phyloP scores from a whole-genome alignment of 1,140 invertebrate genomes.

The Drosophila miranda region DNA sequence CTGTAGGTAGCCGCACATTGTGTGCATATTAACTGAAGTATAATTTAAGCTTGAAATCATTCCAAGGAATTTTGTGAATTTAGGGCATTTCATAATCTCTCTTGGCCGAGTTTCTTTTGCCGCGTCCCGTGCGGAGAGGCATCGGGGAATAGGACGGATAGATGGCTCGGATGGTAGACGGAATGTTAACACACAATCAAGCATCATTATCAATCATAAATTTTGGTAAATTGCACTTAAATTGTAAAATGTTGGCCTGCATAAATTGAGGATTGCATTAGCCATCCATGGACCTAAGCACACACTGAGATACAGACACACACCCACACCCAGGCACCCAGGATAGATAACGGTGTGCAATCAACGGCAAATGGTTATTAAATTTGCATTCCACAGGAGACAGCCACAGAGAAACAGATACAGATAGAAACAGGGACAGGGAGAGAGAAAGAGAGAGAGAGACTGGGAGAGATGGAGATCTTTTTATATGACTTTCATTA shows the following conservation, averaged over 20 bases:
- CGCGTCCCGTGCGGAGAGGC: background rate
- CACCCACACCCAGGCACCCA: conserved; percentile 8
- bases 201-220: conserved; percentile 57
- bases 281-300: conserved; percentile 18
- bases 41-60: conserved; percentile 16
- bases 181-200: conserved; percentile 50
- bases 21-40: conserved; percentile 1
- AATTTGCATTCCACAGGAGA: conserved; percentile 47
- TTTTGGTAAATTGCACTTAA: conserved; percentile 59
- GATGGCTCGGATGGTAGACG: conserved; percentile 4
- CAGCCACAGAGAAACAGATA: background rate
- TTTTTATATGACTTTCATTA: conserved; percentile 64
- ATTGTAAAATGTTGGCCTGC: conserved; percentile 44
- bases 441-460: conserved; percentile 7
- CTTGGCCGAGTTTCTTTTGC: conserved; percentile 28
- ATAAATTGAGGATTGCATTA: conserved; percentile 53
- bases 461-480: conserved; percentile 2
- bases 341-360: conserved; percentile 42
- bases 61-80: conserved; percentile 19
- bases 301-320: background rate
- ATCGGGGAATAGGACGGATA: background rate
- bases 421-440: background rate
- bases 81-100: conserved; percentile 36
- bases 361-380: conserved; percentile 58
- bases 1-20: conserved; percentile 16